Base-by-base conservation (phyloP, 2,797 vertebrate species). In the Cossypha caffra region DNA sequence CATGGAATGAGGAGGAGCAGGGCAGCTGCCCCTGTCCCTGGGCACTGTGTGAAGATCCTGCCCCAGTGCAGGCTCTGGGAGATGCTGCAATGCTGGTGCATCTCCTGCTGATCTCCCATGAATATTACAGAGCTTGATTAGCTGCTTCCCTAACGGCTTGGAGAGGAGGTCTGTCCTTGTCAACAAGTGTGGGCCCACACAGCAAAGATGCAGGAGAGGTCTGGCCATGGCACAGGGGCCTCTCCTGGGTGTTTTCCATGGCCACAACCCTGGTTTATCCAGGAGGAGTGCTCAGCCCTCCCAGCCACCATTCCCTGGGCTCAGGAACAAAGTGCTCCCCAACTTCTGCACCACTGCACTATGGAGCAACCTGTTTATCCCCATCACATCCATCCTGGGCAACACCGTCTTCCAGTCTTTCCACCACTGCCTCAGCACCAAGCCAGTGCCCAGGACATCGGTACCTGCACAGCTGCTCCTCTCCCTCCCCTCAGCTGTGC, bases 371-470 rank as follows among this genome's bases (percentile, higher is more conserved):
- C 3, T 0, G 0, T 64, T 51, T 26, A n/a, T 11, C 21, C 59
- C 81, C 6, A 0, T 11, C 2, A 0, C 52, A 48, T 74, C 54
- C 61, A 37, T 15, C 52, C 43, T 42, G 7, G 4, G 50, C 57
- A 69, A 28, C 84, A 80, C 15, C 26, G 3, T 42, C n/a, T 59
- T 64, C 66, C 62, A 87, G 67, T 47, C 48, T 38, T 76, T 38
- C 62, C 38, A 43, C 13, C 11, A 3, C 29, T 2, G 26, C 20
- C 67, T 38, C 61, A 26, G 74, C 10, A 7, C n/a, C 0, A 0
- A 26, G 42, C 13, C 62, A 35, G 40, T 0, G 5, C 2, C 52
- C 0, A 1, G 62, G 25, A 62, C 13, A n/a, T 23, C 0, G 0
- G 23, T 38, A 63, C 62, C 74, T 35, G 43, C 13, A 3, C 2